A percentile compares a stretch with the other conserved stretches of the same genome.
These are phyloP conservation scores for Hystrix brachyura DNA, from an alignment of 2,113 vertebrate genomes.

Conservation along the genomic window DNA sequence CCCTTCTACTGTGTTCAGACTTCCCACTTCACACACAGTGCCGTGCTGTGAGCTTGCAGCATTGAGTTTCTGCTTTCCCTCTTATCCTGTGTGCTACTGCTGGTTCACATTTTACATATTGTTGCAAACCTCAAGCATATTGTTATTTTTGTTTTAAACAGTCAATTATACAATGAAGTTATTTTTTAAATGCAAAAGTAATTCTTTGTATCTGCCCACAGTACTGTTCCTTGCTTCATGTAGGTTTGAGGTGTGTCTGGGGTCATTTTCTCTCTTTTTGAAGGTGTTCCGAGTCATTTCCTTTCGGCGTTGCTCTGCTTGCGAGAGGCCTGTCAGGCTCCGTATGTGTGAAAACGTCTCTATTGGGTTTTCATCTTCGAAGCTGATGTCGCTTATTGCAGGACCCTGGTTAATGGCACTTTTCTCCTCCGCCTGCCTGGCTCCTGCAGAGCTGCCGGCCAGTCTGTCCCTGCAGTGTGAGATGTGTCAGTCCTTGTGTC, in stretches of 20 bases:
- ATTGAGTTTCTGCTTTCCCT: background rate
- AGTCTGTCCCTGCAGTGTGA: background rate
- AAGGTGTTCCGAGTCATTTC: background rate
- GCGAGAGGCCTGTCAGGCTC: background rate
- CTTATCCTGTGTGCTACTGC: too few species aligned
- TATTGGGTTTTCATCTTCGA: background rate
- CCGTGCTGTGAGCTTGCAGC: background rate
- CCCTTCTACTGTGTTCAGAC: background rate
- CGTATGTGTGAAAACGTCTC: background rate
- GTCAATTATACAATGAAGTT: background rate
- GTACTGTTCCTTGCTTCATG: background rate
- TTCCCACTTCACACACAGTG: background rate
- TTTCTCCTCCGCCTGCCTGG: background rate
- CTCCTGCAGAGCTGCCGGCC: background rate
- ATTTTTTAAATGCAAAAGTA: background rate
- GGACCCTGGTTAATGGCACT: background rate
- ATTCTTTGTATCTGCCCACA: background rate
- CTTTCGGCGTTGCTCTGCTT: background rate
- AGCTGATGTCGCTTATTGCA: background rate
- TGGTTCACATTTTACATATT: background rate
- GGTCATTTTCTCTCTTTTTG: background rate
- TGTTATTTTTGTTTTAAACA: background rate
- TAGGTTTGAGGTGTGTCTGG: background rate
- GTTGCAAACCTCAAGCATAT: background rate
- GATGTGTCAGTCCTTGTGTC: background rate